Evolutionary conservation across 2,888 invertebrate genomes (phyloP).

Genomic region (Neoaliturus tenellus): DNA sequence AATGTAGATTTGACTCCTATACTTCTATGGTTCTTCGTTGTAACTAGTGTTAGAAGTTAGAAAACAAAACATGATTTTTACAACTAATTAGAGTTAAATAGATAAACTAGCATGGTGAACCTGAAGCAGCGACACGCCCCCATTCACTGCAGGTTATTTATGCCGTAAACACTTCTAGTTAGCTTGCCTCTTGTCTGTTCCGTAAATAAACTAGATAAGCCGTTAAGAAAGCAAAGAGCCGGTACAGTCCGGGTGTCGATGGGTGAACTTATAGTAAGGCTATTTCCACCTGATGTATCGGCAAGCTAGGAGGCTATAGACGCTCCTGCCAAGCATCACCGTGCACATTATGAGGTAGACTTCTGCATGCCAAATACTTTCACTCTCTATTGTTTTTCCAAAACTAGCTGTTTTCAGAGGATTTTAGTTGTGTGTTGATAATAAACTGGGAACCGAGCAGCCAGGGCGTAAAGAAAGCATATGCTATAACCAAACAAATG

Average conservation of each 20-base stretch:
- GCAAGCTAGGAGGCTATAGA: too few species aligned
- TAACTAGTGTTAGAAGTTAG: too few species aligned
- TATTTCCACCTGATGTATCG: neutral
- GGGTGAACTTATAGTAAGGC: neutral
- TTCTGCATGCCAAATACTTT: neutral
- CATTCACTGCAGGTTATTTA: neutral
- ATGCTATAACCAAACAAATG: too few species aligned
- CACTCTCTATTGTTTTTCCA: neutral
- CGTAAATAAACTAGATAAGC: neutral
- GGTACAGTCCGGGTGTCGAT: constrained; percentile 6
- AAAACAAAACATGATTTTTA: too few species aligned
- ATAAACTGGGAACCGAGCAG: too few species aligned
- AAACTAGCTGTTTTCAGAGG: too few species aligned
- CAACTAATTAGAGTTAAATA: too few species aligned
- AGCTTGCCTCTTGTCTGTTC: neutral
- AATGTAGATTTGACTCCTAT: too few species aligned
- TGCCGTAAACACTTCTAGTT: neutral
- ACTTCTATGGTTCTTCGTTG: too few species aligned
- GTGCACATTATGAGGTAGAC: neutral
- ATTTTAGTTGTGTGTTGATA: too few species aligned
- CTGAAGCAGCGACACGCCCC: neutral
- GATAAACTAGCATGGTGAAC: too few species aligned
- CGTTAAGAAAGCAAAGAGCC: neutral
- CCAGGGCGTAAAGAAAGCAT: too few species aligned
- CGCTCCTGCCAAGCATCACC: neutral